Conservation (phyloP, 2,888 invertebrate genomes). For the Meiosimyza decipiens region DNA sequence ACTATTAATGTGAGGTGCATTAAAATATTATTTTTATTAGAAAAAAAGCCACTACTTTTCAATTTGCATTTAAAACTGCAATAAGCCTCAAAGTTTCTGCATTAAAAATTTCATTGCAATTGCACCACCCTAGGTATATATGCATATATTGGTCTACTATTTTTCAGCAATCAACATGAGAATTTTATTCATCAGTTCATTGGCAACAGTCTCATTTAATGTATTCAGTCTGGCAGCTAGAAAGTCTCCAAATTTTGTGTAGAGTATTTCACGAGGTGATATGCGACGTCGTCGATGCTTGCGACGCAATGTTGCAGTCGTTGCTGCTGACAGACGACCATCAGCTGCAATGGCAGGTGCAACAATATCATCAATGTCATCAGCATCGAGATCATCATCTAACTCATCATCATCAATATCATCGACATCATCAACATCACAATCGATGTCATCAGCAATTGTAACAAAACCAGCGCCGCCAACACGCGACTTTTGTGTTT, state of each 20-base stretch:
- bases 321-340: conserved; percentile 21
- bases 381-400: conserved; percentile 41
- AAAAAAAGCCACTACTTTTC: no score
- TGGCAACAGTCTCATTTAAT: conserved; percentile 60
- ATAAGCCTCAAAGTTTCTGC: neutral
- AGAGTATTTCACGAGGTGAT: conserved; percentile 58
- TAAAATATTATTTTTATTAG: no score
- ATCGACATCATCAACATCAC: conserved; percentile 51
- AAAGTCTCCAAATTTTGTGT: conserved; percentile 63
- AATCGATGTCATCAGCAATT: conserved; percentile 49
- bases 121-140: no score
- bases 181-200: conserved; percentile 64
- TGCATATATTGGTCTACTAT: conserved; percentile 35
- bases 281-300: conserved; percentile 36
- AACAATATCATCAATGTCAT: conserved; percentile 35
- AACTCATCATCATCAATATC: conserved; percentile 33
- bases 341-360: neutral
- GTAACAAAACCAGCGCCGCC: neutral
- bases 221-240: conserved; percentile 63
- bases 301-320: conserved; percentile 32
- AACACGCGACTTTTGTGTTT: conserved; percentile 27
- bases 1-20: no score
- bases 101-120: neutral
- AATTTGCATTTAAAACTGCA: neutral
- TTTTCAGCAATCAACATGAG: conserved; percentile 61